phyloP scores from a whole-genome alignment of 30 jellyfish, hydroid and myxozoan species.

The Hydra vulgaris region DNA sequence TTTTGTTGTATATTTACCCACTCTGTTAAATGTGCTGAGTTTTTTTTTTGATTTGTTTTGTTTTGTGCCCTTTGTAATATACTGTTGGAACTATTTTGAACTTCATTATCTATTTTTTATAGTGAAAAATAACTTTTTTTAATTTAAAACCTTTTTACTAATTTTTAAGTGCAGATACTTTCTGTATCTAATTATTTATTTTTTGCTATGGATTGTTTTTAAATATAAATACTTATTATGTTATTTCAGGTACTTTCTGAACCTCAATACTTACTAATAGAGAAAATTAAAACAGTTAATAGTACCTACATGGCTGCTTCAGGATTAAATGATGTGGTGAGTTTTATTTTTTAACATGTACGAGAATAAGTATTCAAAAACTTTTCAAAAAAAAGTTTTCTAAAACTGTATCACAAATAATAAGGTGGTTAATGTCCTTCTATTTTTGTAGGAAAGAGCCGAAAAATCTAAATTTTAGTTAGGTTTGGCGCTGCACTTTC shows the following conservation, averaged over 20 bases:
- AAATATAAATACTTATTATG: background rate
- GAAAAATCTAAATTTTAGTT: too few species aligned
- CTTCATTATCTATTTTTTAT: too few species aligned
- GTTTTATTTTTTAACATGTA: background rate
- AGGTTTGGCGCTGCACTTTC: too few species aligned
- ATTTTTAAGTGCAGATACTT: background rate
- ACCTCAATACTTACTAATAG: slow-evolving; percentile 53
- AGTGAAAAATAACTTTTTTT: background rate
- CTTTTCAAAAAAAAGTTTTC: background rate
- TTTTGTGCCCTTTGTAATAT: too few species aligned
- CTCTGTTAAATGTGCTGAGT: too few species aligned
- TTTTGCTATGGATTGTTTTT: background rate
- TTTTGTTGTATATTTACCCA: too few species aligned
- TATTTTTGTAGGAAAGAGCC: background rate
- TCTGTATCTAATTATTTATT: background rate
- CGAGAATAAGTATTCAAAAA: background rate
- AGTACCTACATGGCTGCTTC: slow-evolving; percentile 97
- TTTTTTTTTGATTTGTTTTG: too few species aligned
- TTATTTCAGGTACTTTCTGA: slow-evolving; percentile 54
- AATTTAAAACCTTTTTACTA: too few species aligned
- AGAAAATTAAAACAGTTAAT: slow-evolving; percentile 87
- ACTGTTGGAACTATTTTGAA: too few species aligned
- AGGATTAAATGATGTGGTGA: slow-evolving; percentile 70
- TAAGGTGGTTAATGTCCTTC: background rate
- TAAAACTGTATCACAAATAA: background rate